Base-by-base conservation (phyloP, 2,113 vertebrate species). In the Ailurus styani region DNA sequence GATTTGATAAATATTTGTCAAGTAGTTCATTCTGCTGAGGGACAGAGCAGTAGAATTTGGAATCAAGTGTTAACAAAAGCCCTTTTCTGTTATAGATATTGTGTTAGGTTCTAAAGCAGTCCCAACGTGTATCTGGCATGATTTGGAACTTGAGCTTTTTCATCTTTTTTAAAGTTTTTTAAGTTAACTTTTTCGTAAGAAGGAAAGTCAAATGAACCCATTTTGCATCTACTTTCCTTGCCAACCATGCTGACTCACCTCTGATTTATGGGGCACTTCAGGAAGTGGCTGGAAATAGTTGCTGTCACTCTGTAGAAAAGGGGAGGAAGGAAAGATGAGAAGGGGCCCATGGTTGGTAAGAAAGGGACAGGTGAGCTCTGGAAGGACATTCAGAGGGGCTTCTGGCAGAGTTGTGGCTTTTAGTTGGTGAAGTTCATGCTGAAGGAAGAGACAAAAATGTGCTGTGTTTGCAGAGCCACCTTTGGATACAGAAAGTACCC, bases 11-110 rank as follows among this genome's bases (percentile, higher is more conserved):
- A 34, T 10, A 27, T 66, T 52, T 57, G 5, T 34, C 45, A 29
- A 9, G 8, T 0, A 2, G 50, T 31, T 27, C 40, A 40, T 18
- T 50, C 57, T 60, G 27, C 62, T 5, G 0, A 21, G 40, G 31
- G 45, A 25, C 62, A 52, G 7, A 91, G 60, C 37, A 60, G 5
- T 20, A 52, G 50, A 10, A 8, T 37, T 50, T 82, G 37, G 70
- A 45, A 27, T 17, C 31, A 8, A 54, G 62, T 77, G 12, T 89
- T 45, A 62, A 87, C 42, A 23, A 10, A 34, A 47, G 70, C 21
- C 84, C 31, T 64, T 70, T 10, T 10, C 0, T 21, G 5, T 31
- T 52, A 10, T 7, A 57, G 64, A 37, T 12, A 14, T 17, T 27
- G 77, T 47, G 4, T 73, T 40, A 20, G 52, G 23, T 54, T 73